These are phyloP conservation scores for Teleopsis dalmanni DNA, from an alignment of 1,140 invertebrate species.

Conservation along the genomic window DNA sequence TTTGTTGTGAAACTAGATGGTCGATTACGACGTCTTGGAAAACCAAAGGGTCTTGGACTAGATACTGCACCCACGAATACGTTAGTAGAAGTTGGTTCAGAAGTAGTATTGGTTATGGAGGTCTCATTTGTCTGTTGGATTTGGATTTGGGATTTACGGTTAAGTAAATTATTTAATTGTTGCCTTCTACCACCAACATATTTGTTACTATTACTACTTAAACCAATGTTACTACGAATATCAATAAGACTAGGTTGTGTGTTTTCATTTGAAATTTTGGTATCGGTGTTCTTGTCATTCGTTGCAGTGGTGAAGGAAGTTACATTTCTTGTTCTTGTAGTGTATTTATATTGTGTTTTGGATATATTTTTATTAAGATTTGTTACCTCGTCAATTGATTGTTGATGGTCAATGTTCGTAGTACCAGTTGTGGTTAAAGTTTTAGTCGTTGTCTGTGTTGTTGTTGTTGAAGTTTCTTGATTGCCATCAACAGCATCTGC, in stretches of 20 bases:
- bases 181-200: slow-evolving; percentile 30
- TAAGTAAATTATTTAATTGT: slow-evolving; percentile 17
- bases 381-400: slow-evolving; percentile 6
- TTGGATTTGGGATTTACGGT: slow-evolving; percentile 14
- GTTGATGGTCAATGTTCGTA: slow-evolving; percentile 4
- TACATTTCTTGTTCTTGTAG: slow-evolving; percentile 10
- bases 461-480: slow-evolving; percentile 8
- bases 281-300: slow-evolving; percentile 17
- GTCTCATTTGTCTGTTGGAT: slow-evolving; percentile 14
- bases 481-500: slow-evolving; percentile 8
- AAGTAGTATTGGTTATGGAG: slow-evolving; percentile 13
- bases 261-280: slow-evolving; percentile 14
- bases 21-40: slow-evolving; percentile 41
- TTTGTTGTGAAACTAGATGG: slow-evolving; percentile 23
- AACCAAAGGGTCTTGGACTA: slow-evolving; percentile 51
- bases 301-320: slow-evolving; percentile 14
- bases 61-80: slow-evolving; percentile 40
- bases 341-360: slow-evolving; percentile 12
- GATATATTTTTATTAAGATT: slow-evolving; percentile 7
- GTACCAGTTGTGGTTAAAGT: slow-evolving; percentile 17
- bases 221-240: slow-evolving; percentile 15
- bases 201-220: slow-evolving; percentile 30
- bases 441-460: slow-evolving; percentile 13
- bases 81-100: slow-evolving; percentile 23
- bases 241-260: slow-evolving; percentile 6